Conservation (phyloP, 2,113 vertebrate genomes). For the Tapirus terrestris region DNA sequence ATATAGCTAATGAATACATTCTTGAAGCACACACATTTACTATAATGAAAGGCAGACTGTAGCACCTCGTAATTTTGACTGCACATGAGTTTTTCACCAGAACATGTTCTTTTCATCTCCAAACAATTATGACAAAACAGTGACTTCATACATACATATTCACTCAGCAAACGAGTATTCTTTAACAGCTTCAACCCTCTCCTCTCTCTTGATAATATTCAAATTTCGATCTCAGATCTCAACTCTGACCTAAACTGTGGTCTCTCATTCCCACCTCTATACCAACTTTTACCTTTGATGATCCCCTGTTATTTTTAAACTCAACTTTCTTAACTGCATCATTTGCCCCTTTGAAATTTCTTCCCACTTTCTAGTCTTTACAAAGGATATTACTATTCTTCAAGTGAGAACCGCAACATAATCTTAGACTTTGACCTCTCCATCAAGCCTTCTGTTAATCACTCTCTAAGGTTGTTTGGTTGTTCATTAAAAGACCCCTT, state of each 20-base stretch:
- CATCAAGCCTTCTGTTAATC: not conserved
- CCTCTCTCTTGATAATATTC: not conserved
- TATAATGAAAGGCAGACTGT: slow-evolving; percentile 71
- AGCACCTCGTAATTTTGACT: slow-evolving; percentile 26
- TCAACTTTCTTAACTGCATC: not conserved
- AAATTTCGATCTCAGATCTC: not conserved
- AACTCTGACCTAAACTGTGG: not conserved
- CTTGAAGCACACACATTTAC: slow-evolving; percentile 57
- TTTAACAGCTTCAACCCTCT: not conserved
- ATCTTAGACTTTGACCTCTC: not conserved
- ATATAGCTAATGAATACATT: slow-evolving; percentile 61
- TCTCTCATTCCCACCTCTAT: not conserved
- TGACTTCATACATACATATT: not conserved
- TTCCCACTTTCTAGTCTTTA: not conserved
- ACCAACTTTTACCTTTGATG: not conserved
- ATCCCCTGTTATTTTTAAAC: slow-evolving; percentile 15
- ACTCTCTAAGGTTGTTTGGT: not conserved
- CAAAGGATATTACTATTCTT: not conserved
- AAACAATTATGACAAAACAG: slow-evolving; percentile 10
- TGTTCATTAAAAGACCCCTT: not conserved
- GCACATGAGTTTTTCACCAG: not conserved
- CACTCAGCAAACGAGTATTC: not conserved
- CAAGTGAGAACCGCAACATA: not conserved
- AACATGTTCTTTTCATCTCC: slow-evolving; percentile 14
- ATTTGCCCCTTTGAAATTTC: not conserved